Conservation (phyloP, 2,113 vertebrate genomes). For the Hyla sarda region DNA sequence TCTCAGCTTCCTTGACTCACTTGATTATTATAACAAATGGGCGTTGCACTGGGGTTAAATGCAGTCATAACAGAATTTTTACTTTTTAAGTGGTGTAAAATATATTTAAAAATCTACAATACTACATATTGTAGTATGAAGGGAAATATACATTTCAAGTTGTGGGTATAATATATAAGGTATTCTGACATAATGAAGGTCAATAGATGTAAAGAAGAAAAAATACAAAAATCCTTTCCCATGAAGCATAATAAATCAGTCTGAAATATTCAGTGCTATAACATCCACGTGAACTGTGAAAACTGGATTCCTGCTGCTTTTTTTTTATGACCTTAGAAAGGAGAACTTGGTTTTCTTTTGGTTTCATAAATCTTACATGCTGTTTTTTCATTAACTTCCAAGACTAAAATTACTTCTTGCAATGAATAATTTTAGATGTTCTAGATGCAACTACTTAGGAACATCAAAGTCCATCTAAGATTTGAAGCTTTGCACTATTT, state of each 20-base stretch:
- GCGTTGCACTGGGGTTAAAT: neutral
- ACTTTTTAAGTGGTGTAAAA: no score
- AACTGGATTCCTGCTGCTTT: conserved; percentile 66
- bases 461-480: conserved; percentile 67
- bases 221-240: conserved; percentile 58
- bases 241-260: conserved; percentile 70
- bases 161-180: neutral
- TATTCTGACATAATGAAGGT: conserved; percentile 16
- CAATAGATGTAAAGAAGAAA: conserved; percentile 30
- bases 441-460: conserved; percentile 68
- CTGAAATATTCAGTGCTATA: conserved; percentile 62
- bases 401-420: conserved; percentile 72
- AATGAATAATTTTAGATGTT: conserved; percentile 71
- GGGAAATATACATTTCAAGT: neutral
- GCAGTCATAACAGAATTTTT: neutral
- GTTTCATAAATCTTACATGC: conserved; percentile 72
- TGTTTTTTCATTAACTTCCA: conserved; percentile 74
- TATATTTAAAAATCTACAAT: neutral
- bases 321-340: conserved; percentile 60
- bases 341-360: conserved; percentile 63
- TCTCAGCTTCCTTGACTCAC: neutral
- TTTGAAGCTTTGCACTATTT: conserved; percentile 65
- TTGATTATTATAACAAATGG: neutral
- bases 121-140: neutral
- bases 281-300: conserved; percentile 58